A percentile compares a stretch with the other conserved stretches of the same genome.
Evolutionary conservation across 2,888 invertebrate genomes (phyloP).

Genomic region (Hemistola chrysoprasaria): DNA sequence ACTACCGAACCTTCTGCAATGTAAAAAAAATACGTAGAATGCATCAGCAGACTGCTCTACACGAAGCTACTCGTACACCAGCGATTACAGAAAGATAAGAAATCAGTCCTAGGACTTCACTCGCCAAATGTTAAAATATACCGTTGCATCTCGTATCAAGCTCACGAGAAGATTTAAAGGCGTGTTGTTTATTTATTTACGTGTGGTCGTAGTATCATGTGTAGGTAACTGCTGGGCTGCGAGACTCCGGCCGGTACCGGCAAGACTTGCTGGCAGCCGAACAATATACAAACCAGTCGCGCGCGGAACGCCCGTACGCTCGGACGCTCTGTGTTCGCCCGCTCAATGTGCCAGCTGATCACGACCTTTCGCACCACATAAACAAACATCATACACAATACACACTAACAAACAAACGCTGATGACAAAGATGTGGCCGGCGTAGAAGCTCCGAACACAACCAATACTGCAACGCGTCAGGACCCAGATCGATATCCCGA

Average conservation of each 20-base stretch:
- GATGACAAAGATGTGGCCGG: conserved; percentile 29
- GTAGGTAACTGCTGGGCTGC: conserved; percentile 69
- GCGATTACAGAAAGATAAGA: conserved; percentile 14
- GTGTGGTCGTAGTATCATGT: conserved; percentile 67
- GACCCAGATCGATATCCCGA: conserved; percentile 64
- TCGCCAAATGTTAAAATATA: conserved; percentile 19
- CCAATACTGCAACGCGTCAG: conserved; percentile 42
- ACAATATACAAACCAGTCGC: conserved; percentile 54
- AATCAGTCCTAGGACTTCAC: background rate
- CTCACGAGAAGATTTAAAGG: conserved; percentile 35
- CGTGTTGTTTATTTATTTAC: conserved; percentile 75
- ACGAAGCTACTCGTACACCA: background rate
- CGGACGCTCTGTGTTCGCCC: conserved; percentile 45
- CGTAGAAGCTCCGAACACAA: conserved; percentile 31
- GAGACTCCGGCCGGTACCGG: conserved; percentile 27
- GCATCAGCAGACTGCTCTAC: background rate
- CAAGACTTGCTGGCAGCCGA: conserved; percentile 28
- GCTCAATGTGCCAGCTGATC: conserved; percentile 63
- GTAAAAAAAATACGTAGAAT: too few relatives aligned
- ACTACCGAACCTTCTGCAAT: too few relatives aligned
- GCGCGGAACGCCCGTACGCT: conserved; percentile 64
- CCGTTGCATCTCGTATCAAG: conserved; percentile 31
- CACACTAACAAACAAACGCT: conserved; percentile 23
- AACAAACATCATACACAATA: conserved; percentile 51
- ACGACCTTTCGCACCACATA: conserved; percentile 41